Base-by-base conservation (phyloP, 2,888 invertebrate genomes). In the Drosophila cognata region DNA sequence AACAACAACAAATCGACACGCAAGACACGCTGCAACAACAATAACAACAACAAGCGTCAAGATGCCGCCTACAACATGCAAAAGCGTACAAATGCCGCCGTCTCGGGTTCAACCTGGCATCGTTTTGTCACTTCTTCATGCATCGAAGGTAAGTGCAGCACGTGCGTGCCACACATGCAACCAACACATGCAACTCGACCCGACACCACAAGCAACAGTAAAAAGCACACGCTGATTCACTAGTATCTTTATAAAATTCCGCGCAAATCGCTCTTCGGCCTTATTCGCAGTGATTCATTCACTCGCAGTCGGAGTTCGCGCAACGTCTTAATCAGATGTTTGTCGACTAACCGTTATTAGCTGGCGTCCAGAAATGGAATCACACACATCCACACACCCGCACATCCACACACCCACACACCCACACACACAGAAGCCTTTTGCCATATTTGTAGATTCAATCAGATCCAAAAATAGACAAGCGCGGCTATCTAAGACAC, bases 101-200 rank as follows among this genome's bases (percentile, higher is more conserved):
- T 56, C 84, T 61, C 84, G 52, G 81, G 79, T 36, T 57, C 75
- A 68, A 84, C 88, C 78, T 89, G 88, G 71, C 79, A 74, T 50
- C 83, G 79, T n/a, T 83, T 79, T 71, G 82, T 77, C 56, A 65
- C 69, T 75, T 86, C 92, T 91, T 91, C 91, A 86, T 82, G 81
- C 81, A 81, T 70, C 81, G 91, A 92, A 91, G 92, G 91, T 91
- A 62, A 91, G 91, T 85, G 18, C 41, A 8, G 8, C 38, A 35
- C 35, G 31, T 55, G 28, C 25, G 7, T 43, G 18, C 25, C 41
- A 36, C 25, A 56, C 11, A 11, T n/a, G 25, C 25, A 41, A 41
- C 25, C 33, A 11, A 46, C 7, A 51, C 25, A 21, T 33, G 11
- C 36, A 33, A 4, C 1, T 36, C 35, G 11, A 31, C 6, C 7